Evolutionary conservation across 2,888 invertebrate genomes (phyloP), one percentile per base, ranked within the genome.

Genomic region (Gari tellinella): DNA sequence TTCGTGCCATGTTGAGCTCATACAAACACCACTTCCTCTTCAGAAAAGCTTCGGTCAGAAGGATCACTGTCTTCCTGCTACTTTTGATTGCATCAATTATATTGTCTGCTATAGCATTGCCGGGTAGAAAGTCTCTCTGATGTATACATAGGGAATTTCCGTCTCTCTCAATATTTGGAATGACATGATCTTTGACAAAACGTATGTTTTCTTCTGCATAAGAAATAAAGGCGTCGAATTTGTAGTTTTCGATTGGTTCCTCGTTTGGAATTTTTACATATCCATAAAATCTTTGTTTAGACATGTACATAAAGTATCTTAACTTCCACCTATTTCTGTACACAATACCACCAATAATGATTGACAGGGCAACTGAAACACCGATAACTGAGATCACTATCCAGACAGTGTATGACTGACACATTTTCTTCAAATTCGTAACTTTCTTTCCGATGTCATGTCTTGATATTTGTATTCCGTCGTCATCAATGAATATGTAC

Each of bases 1-100:
- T 70, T 26, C 68, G 53, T 3, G 83, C 82, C 63, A 79, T 79
- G 23, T 79, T 67, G 21, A 85, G 75, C 67, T 86, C 86, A 46
- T 80, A 82, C 55, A 81, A 66, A 65, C 84, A 85, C 70, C 72
- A 83, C 19, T 73, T 56, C 46, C 81, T 83, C n/a, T 66, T 21
- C 5, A 81, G 26, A 51, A 75, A 86, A n/a, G 17, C 46, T 10
- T 48, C 40, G 12, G 79, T 26, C 21, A 48, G 40, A 15, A 46
- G 48, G 15, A 41, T 49, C 5, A 55, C 17, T n/a, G 41, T 57
- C 41, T 38, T 61, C 38, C 41, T 21, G 46, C 48, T 40, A 31
- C 41, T 26, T 5, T 55, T 56, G 25, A 45, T 17, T 37, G 31
- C 40, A 7, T 62, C 14, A 14, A 4, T 23, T 40, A 52, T 41